These are phyloP conservation scores for Margaritifera margaritifera DNA, from an alignment of 2,888 invertebrate genomes.

Conservation along the genomic window DNA sequence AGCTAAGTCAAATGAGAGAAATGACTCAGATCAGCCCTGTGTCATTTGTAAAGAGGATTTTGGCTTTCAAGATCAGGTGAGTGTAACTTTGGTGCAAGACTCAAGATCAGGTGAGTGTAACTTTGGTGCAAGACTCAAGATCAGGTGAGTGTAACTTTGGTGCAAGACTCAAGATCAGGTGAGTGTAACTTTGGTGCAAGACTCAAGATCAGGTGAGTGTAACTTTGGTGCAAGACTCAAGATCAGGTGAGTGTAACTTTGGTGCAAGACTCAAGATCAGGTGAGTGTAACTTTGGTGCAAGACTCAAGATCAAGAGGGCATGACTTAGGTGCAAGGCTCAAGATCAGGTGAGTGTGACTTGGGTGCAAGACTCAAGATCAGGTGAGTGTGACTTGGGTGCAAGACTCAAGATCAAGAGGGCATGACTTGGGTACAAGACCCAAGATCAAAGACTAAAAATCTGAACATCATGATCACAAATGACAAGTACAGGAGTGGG, in stretches of 20 bases:
- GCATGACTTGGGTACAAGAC: background rate
- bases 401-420: too few relatives aligned
- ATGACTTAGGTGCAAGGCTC: background rate
- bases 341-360: background rate
- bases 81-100: background rate
- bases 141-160: constrained; percentile 50
- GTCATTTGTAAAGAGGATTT: constrained; percentile 73
- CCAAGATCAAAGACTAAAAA: too few relatives aligned
- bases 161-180: constrained; percentile 59
- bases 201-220: background rate
- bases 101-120: constrained; percentile 60
- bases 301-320: background rate
- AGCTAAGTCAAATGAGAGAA: constrained; percentile 64
- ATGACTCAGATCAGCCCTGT: constrained; percentile 71
- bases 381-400: background rate
- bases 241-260: background rate
- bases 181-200: background rate
- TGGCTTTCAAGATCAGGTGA: constrained; percentile 67
- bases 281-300: background rate
- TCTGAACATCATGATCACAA: too few relatives aligned
- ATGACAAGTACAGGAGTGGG: too few relatives aligned
- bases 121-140: constrained; percentile 27
- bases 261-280: background rate
- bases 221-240: background rate
- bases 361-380: background rate